phyloP scores from a whole-genome alignment of 2,888 invertebrate genomes.

The Colletes collaris region DNA sequence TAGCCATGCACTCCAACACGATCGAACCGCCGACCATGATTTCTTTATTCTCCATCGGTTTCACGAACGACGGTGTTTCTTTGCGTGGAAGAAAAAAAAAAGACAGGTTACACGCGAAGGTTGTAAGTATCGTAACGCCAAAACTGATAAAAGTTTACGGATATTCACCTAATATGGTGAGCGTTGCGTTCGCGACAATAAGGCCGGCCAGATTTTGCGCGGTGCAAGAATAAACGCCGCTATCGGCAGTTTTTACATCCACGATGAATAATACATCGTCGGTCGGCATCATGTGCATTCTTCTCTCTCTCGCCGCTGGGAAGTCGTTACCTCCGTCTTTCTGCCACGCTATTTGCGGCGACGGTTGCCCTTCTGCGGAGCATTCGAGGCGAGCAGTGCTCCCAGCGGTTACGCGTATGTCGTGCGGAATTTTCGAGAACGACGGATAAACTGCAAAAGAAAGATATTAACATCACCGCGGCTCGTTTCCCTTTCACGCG shows the following conservation, averaged over 20 bases:
- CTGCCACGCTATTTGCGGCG: slow-evolving; percentile 94
- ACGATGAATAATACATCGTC: slow-evolving; percentile 97
- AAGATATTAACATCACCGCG: neutral
- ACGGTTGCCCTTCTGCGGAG: slow-evolving; percentile 94
- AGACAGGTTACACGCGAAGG: slow-evolving; percentile 2
- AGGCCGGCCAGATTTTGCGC: slow-evolving; percentile 95
- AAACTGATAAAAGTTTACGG: neutral
- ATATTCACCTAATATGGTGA: slow-evolving; percentile 88
- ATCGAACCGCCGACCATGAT: slow-evolving; percentile 92
- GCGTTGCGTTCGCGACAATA: slow-evolving; percentile 93
- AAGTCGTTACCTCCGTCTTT: slow-evolving; percentile 97
- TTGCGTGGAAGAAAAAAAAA: slow-evolving; percentile 2
- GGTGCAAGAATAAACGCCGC: slow-evolving; percentile 96
- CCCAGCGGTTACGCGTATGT: slow-evolving; percentile 93
- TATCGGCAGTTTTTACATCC: slow-evolving; percentile 94
- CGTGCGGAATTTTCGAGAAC: slow-evolving; percentile 92
- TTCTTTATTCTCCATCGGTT: slow-evolving; percentile 93
- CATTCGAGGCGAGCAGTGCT: slow-evolving; percentile 95
- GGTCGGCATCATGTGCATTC: slow-evolving; percentile 95
- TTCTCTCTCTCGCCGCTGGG: slow-evolving; percentile 95
- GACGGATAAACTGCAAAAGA: slow-evolving; percentile 89
- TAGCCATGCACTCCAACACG: slow-evolving; percentile 94
- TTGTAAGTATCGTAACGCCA: neutral
- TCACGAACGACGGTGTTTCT: slow-evolving; percentile 94
- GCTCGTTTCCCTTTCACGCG: too few species aligned